These are phyloP conservation scores for Montipora foliosa DNA, from an alignment of 64 coral and sea anemone species.

Conservation along the genomic window DNA sequence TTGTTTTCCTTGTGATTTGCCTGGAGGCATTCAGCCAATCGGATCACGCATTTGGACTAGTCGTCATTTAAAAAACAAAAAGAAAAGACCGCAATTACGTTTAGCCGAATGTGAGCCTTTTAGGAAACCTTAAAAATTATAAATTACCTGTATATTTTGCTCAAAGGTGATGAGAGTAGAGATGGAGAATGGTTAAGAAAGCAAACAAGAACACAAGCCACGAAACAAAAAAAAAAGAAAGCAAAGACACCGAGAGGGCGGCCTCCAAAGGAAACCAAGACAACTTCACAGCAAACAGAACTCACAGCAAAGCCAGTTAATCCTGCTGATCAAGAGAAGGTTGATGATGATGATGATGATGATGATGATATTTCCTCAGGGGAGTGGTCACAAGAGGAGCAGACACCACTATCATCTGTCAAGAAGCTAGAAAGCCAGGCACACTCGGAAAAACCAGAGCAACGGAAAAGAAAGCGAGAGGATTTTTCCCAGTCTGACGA, in stretches of 20 bases:
- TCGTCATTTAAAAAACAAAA: too few relatives aligned
- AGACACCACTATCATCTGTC: constrained; percentile 40
- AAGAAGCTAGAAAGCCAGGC: background rate
- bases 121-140: too few relatives aligned
- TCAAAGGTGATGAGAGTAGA: constrained; percentile 34
- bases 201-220: background rate
- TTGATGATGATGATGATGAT: constrained; percentile 8
- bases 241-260: constrained; percentile 31
- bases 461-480: constrained; percentile 53
- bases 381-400: constrained; percentile 56
- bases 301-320: constrained; percentile 18
- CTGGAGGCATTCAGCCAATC: too few relatives aligned
- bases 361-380: constrained; percentile 23
- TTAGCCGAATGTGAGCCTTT: too few relatives aligned
- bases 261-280: constrained; percentile 20
- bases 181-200: constrained; percentile 40
- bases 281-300: constrained; percentile 11
- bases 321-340: background rate
- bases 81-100: too few relatives aligned
- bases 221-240: constrained; percentile 56
- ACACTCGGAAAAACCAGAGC: constrained; percentile 4
- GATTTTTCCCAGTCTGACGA: constrained; percentile 31
- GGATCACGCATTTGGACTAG: too few relatives aligned
- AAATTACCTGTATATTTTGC: too few relatives aligned
- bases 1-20: too few relatives aligned